Evolutionary conservation across 2,888 invertebrate species (phyloP).

Genomic region (Melipona bicolor): DNA sequence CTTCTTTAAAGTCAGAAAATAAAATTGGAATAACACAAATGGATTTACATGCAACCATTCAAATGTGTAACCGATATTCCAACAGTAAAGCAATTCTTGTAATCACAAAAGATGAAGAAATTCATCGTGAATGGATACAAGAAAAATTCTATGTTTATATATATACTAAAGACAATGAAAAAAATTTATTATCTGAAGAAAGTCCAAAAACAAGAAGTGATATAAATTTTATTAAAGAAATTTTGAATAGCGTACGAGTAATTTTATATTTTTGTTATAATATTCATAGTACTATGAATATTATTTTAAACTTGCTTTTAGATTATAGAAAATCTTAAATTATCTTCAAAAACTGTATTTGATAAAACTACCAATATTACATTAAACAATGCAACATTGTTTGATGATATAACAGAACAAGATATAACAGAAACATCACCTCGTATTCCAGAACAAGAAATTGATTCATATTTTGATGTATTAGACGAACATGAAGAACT

Average conservation of each 20-base stretch:
- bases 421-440: conserved; percentile 31
- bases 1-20: conserved; percentile 72
- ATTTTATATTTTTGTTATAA: neutral
- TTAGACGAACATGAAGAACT: conserved; percentile 10
- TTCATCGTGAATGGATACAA: conserved; percentile 78
- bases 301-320: conserved; percentile 22
- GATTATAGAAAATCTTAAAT: conserved; percentile 55
- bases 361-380: conserved; percentile 57
- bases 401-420: conserved; percentile 46
- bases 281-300: neutral
- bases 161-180: conserved; percentile 72
- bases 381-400: conserved; percentile 58
- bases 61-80: conserved; percentile 80
- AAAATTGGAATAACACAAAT: conserved; percentile 82
- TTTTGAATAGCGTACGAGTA: conserved; percentile 68
- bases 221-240: conserved; percentile 59
- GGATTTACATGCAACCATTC: conserved; percentile 81
- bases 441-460: conserved; percentile 46
- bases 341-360: conserved; percentile 49
- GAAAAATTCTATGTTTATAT: conserved; percentile 76
- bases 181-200: conserved; percentile 71
- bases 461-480: neutral
- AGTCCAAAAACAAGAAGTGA: conserved; percentile 53
- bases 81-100: conserved; percentile 81
- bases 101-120: conserved; percentile 78